phyloP scores from a whole-genome alignment of 2,797 vertebrate genomes.

The Argya squamiceps region DNA sequence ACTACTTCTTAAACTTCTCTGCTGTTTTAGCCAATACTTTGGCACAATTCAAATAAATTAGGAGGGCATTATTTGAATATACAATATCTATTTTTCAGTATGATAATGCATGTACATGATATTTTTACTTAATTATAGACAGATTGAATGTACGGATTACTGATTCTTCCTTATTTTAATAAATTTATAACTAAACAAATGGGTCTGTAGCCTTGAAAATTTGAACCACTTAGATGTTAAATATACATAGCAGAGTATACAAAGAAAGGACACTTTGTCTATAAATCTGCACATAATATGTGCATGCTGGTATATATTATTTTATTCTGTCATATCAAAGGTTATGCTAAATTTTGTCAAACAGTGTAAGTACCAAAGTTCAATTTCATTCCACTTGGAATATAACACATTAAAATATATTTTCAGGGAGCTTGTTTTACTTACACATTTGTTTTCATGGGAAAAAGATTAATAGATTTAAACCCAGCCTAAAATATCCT shows the following conservation, averaged over 20 bases:
- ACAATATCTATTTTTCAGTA: neutral
- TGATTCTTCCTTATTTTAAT: neutral
- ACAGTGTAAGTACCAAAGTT: neutral
- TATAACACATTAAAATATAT: neutral
- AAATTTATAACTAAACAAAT: neutral
- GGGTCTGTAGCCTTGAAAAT: neutral
- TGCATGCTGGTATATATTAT: neutral
- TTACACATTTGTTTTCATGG: neutral
- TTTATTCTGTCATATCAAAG: neutral
- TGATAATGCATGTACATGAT: no score
- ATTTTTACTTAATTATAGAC: neutral
- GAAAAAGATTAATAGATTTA: neutral
- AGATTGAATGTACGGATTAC: neutral
- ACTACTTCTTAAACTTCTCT: neutral
- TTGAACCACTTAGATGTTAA: neutral
- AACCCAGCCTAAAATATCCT: neutral
- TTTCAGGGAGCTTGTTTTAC: neutral
- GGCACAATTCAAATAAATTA: neutral
- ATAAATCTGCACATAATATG: neutral
- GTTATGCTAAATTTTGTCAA: neutral
- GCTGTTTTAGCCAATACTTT: neutral
- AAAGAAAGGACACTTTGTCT: neutral
- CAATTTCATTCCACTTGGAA: neutral
- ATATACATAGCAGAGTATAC: neutral
- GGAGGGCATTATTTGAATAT: neutral